Percentiles rank a stretch among this genome's conserved stretches.
Evolutionary conservation across 1,140 invertebrate genomes (phyloP).

Genomic region (Epicauta chinensis): DNA sequence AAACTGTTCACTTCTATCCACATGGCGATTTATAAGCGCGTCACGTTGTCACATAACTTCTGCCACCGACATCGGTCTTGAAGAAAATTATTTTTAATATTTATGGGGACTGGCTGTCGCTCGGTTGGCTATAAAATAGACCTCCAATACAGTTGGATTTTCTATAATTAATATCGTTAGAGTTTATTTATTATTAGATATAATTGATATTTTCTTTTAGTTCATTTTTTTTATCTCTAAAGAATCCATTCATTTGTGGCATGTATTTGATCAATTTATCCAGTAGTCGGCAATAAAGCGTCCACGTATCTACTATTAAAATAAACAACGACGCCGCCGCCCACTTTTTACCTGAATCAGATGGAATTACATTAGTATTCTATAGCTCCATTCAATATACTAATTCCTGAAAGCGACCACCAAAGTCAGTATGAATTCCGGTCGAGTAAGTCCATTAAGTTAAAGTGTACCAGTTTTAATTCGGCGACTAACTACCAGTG

Average conservation of each 20-base stretch:
- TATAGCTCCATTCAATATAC: constrained; percentile 24
- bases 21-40: constrained; percentile 27
- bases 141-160: neutral
- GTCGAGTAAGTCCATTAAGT: constrained; percentile 24
- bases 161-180: neutral
- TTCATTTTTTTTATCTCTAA: too few species aligned
- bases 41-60: constrained; percentile 22
- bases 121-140: neutral
- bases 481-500: constrained; percentile 20
- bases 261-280: too few species aligned
- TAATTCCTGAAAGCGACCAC: constrained; percentile 23
- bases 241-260: too few species aligned
- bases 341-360: constrained; percentile 15
- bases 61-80: constrained; percentile 14
- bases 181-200: too few species aligned
- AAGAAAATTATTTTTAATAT: constrained; percentile 27
- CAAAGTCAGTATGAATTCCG: constrained; percentile 21
- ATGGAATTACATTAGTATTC: constrained; percentile 24
- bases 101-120: constrained; percentile 10
- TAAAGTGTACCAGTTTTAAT: constrained; percentile 26
- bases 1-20: constrained; percentile 10
- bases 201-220: too few species aligned
- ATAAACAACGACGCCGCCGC: constrained; percentile 11
- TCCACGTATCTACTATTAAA: neutral
- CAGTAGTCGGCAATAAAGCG: too few species aligned